phyloP scores from a whole-genome alignment of 2,113 vertebrate species.

The Dolichotis patagonum region DNA sequence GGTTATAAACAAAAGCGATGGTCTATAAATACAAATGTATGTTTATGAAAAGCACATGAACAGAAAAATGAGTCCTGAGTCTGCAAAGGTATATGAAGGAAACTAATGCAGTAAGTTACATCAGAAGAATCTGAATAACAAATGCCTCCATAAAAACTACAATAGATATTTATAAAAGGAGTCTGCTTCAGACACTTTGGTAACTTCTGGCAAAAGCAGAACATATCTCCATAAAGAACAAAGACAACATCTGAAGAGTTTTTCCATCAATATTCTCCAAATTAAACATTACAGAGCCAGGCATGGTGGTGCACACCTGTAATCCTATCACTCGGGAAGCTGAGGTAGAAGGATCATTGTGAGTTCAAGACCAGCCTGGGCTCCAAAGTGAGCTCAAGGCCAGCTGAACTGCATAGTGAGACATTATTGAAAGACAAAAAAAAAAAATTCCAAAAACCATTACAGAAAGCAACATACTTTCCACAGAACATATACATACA shows the following conservation, averaged over 20 bases:
- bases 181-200: background rate
- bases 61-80: background rate
- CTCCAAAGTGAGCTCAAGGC: no score
- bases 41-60: background rate
- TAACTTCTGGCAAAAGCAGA: constrained; percentile 52
- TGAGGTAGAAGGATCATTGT: no score
- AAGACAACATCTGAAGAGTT: background rate
- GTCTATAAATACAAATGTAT: background rate
- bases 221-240: background rate
- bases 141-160: background rate
- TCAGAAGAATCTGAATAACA: constrained; percentile 31
- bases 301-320: no score
- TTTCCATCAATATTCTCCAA: background rate
- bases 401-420: no score
- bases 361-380: no score
- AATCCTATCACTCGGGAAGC: no score
- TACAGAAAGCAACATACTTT: constrained; percentile 48
- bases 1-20: background rate
- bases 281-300: background rate
- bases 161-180: background rate
- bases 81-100: constrained; percentile 23
- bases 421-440: no score
- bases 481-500: constrained; percentile 16
- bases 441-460: no score
- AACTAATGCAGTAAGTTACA: constrained; percentile 30